A percentile compares a stretch with the other conserved stretches of the same genome.
Conservation (phyloP, 2,797 vertebrate genomes). For the Vespertilio murinus region DNA sequence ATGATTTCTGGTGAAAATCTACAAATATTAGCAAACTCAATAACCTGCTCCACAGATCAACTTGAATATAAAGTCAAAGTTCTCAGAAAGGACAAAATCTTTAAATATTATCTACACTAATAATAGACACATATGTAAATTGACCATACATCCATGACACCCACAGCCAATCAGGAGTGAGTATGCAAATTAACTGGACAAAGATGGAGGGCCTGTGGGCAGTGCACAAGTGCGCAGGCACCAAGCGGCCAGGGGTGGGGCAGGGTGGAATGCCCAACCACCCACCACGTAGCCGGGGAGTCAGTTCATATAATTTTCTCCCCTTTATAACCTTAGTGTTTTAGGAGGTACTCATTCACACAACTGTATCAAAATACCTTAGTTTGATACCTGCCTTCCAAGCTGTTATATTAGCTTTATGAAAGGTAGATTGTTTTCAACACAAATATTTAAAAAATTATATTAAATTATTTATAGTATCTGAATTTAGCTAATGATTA, state of each 20-base stretch:
- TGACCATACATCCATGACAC: too few relatives aligned
- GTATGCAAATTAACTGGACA: too few relatives aligned
- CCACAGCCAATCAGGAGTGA: too few relatives aligned
- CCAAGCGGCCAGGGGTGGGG: too few relatives aligned
- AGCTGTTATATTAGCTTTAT: neutral
- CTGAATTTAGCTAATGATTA: neutral
- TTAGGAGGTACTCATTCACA: neutral
- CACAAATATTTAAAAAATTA: neutral
- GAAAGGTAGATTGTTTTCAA: neutral
- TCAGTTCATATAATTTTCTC: neutral
- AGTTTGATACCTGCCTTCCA: neutral
- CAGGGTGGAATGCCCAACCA: too few relatives aligned
- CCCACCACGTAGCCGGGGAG: neutral
- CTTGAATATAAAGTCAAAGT: conserved; percentile 34
- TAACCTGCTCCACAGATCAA: neutral
- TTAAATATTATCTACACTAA: neutral
- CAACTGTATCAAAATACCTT: neutral
- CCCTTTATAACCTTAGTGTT: neutral
- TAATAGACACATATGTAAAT: too few relatives aligned
- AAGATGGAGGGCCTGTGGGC: too few relatives aligned
- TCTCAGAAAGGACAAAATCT: neutral
- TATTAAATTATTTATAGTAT: neutral
- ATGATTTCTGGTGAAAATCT: neutral
- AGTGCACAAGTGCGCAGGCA: too few relatives aligned
- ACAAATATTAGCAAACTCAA: conserved; percentile 38